Conservation (phyloP, 2,113 vertebrate genomes). For the Nesospiza acunhae region DNA sequence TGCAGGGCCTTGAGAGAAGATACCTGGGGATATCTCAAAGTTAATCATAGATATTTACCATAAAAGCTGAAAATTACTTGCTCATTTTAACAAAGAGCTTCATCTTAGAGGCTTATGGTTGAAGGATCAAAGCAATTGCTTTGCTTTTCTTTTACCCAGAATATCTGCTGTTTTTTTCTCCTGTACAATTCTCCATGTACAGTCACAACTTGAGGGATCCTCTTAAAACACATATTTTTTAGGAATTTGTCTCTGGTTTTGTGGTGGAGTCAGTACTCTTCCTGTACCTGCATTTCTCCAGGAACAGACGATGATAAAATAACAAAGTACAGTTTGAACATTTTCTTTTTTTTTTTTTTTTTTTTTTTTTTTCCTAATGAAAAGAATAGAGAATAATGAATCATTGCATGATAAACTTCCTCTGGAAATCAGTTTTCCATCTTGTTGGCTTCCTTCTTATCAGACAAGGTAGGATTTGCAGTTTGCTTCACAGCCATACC, state of each 20-base stretch:
- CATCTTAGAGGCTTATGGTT: not conserved
- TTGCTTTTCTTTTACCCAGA: not conserved
- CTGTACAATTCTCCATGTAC: not conserved
- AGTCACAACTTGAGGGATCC: not conserved
- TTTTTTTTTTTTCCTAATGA: not conserved
- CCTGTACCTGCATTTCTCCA: not conserved
- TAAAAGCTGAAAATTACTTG: constrained; percentile 2
- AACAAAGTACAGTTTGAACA: not conserved
- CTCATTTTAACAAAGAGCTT: not conserved
- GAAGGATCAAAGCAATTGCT: not conserved
- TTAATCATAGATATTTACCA: not conserved
- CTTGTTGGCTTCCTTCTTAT: not conserved
- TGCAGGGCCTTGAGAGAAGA: not conserved
- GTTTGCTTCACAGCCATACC: not conserved
- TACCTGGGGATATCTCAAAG: not conserved
- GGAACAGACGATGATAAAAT: not conserved
- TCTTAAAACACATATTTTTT: not conserved
- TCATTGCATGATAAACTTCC: not conserved
- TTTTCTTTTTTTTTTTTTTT: no score
- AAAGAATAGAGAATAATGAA: not conserved
- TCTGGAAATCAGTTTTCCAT: not conserved
- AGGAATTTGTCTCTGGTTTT: not conserved
- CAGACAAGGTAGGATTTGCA: not conserved
- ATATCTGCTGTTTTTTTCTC: not conserved
- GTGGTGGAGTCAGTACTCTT: not conserved